Evolutionary conservation across 2,113 vertebrate genomes (phyloP).

Genomic region (Elephantulus edwardii): DNA sequence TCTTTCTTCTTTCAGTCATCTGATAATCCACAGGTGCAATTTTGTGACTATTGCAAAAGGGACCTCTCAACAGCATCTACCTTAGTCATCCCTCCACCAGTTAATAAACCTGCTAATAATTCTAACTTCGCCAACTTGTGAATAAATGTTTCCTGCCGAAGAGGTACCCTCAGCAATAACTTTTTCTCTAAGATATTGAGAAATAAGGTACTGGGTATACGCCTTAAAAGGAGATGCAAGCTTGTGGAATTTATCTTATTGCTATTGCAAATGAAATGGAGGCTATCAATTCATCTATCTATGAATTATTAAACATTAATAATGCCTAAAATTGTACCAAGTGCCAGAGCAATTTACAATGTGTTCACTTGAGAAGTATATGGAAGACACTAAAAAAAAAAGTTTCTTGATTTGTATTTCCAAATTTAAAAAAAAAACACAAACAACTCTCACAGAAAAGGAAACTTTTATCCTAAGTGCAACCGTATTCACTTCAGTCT

Average conservation of each 20-base stretch:
- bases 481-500: neutral
- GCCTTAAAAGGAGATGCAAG: neutral
- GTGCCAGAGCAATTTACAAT: neutral
- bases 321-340: neutral
- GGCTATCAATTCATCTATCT: neutral
- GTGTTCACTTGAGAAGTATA: neutral
- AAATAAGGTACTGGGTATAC: neutral
- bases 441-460: neutral
- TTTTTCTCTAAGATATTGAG: neutral
- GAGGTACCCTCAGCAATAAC: neutral
- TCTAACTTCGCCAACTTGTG: slow-evolving; percentile 28
- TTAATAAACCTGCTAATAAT: slow-evolving; percentile 35
- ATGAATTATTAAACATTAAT: neutral
- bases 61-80: neutral
- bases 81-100: neutral
- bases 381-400: neutral
- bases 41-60: slow-evolving; percentile 21
- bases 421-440: slow-evolving; percentile 44
- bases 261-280: neutral
- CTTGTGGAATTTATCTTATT: neutral
- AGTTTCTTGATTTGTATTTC: neutral
- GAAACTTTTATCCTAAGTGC: neutral
- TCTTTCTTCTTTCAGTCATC: neutral
- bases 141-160: slow-evolving; percentile 57
- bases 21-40: neutral